Base-by-base conservation (phyloP, 2,888 invertebrate species). In the Diplolepis rosae region DNA sequence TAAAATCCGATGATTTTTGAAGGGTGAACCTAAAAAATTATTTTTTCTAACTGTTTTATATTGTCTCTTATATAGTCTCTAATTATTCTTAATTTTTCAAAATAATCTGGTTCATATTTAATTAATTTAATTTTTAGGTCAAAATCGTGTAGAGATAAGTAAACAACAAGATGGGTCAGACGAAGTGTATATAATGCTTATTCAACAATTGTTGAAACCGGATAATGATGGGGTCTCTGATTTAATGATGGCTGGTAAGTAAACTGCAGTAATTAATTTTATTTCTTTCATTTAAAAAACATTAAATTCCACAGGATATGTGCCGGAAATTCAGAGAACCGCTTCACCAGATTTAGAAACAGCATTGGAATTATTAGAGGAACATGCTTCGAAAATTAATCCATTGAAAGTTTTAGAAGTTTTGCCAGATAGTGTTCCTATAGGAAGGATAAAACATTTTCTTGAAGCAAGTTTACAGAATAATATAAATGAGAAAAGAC, bases 301-400 rank as follows among this genome's bases (percentile, higher is more conserved):
- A 1, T 28, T 39, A n/a, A 32, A 76, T 48, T 11, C 2, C 73
- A 50, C 69, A 79, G 74, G 84, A 69, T 79, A 82, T 74, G 89
- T 78, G 74, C 76, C 89, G 27, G 89, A 89, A 45, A 77, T 87
- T 28, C 85, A 87, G 71, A 92, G 92, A 80, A 92, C 93, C 0
- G 89, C 92, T 0, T 91, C 92, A 65, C 94, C 95, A 0, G 95
- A 98, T 87, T 88, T 95, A 48, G 93, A 95, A 80, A 92, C 94
- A 68, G 96, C 97, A 6, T 89, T 98, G 4, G 90, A 92, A 76
- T 90, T 99, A 69, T 89, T 99, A 42, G 95, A 96, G 82, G 93
- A 94, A 78, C 94, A 97, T 88, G 96, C 97, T 0, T 92, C 93
- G 9, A 93, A 94, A 88, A 95, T 98, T 81, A 94, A 97, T 81